phyloP scores from a whole-genome alignment of 2,888 invertebrate genomes.

The Xanthia icteritia region DNA sequence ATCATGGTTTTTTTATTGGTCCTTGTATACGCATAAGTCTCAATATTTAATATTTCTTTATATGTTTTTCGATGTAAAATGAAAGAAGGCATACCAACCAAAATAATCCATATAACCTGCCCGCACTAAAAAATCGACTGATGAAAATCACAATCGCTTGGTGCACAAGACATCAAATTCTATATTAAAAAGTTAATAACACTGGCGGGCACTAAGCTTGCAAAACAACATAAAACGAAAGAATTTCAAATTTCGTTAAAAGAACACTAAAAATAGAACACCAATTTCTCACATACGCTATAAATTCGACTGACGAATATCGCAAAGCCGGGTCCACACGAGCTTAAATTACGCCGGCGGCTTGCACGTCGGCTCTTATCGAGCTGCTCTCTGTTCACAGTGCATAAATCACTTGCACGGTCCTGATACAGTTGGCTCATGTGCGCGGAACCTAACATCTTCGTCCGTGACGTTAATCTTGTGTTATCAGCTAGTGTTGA shows the following conservation, averaged over 20 bases:
- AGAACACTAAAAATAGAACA: conserved; percentile 33
- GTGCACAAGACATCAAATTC: neutral
- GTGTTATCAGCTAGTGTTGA: conserved; percentile 57
- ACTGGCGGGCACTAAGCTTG: conserved; percentile 1
- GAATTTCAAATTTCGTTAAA: conserved; percentile 31
- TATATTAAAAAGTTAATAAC: conserved; percentile 30
- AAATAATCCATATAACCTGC: neutral
- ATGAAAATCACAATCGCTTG: neutral
- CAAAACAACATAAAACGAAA: conserved; percentile 22
- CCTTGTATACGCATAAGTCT: neutral
- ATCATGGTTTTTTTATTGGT: neutral
- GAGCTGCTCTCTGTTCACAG: conserved; percentile 69
- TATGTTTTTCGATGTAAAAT: neutral
- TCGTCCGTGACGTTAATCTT: conserved; percentile 59
- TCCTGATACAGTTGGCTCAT: conserved; percentile 64
- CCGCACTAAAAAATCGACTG: neutral
- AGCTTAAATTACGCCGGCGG: conserved; percentile 63
- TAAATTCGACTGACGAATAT: conserved; percentile 63
- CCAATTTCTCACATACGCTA: conserved; percentile 57
- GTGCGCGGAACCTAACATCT: conserved; percentile 66
- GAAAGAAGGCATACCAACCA: neutral
- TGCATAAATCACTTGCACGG: conserved; percentile 72
- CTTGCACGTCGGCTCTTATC: conserved; percentile 68
- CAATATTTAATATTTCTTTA: neutral
- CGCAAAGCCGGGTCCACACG: conserved; percentile 64